Evolutionary conservation across 2,113 vertebrate genomes (phyloP), one percentile per base, ranked within the genome.

Genomic region (Callionymus lyra): DNA sequence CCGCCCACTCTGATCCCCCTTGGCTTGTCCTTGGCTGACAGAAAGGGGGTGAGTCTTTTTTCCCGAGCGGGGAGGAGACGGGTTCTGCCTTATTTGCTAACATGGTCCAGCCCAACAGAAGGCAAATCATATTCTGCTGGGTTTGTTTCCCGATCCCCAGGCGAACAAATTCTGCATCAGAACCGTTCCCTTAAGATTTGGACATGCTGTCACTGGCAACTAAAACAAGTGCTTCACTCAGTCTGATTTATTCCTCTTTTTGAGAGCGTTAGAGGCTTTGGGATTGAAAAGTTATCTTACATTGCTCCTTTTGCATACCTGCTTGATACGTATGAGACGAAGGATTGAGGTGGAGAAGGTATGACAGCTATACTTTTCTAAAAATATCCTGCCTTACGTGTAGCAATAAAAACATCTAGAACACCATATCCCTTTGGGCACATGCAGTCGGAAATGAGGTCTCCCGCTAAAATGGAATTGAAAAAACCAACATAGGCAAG

Each of bases 151-250:
- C 60, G 65, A 70, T 82, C 67, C 64, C 63, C 68, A 57, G 64
- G 67, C 62, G 65, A 69, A 79, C 77, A 77, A 81, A 78, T 81
- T 75, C 76, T 44, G 12, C 55, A 27, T 27, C 21, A 27, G 35
- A 16, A 52, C 11, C 50, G 38, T 16, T 47, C 50, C 44, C 42
- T 3, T 49, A 74, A 65, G 67, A 58, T 56, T 76, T 74, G 72
- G 65, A 68, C 61, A 62, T 61, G 58, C 70, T 59, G 64, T 57
- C 55, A 40, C 59, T 74, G 68, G 70, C 70, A 77, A 63, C 67
- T 65, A 70, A 79, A 79, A 77, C 80, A 80, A 79, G 71, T 54
- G 55, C 67, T 72, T 75, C 67, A 72, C 73, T 76, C 68, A 66
- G 33, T 52, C 50, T 77, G 63, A 79, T 80, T 70, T 76, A 80